phyloP scores from a whole-genome alignment of 2,797 vertebrate species.

The Anguilla megastoma region DNA sequence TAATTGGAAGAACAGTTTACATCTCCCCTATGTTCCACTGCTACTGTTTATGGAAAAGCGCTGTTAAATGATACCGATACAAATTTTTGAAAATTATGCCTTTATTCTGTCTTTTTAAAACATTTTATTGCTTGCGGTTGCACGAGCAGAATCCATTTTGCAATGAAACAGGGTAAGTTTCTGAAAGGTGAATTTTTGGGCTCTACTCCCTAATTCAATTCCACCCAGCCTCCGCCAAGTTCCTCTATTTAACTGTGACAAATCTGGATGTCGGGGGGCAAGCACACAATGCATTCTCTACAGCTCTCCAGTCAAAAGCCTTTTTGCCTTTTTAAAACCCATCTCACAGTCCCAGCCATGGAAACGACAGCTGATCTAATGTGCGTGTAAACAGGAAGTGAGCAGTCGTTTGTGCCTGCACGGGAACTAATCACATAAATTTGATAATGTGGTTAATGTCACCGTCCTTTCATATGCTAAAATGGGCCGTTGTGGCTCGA shows the following conservation, averaged over 20 bases:
- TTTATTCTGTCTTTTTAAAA: not conserved
- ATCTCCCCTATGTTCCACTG: not conserved
- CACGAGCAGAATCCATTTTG: not conserved
- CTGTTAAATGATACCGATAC: too few species aligned
- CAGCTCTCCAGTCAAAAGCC: not conserved
- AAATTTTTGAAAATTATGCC: not conserved
- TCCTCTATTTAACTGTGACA: not conserved
- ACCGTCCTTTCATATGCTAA: not conserved
- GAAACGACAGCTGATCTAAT: not conserved
- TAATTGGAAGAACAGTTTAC: not conserved
- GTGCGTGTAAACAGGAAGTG: conserved; percentile 3
- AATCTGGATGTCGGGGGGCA: conserved; percentile 1
- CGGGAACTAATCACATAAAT: conserved; percentile 12
- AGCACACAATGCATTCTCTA: not conserved
- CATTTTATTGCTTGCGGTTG: not conserved
- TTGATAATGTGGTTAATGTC: not conserved
- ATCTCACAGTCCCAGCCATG: not conserved
- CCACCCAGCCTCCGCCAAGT: not conserved
- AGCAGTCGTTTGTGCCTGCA: not conserved
- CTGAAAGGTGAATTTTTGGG: not conserved
- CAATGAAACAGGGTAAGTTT: not conserved
- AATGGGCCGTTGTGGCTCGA: not conserved
- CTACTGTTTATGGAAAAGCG: too few species aligned
- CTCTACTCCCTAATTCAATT: not conserved
- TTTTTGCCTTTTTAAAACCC: not conserved